Evolutionary conservation across 2,113 vertebrate species (phyloP).

Genomic region (Mirza zaza): DNA sequence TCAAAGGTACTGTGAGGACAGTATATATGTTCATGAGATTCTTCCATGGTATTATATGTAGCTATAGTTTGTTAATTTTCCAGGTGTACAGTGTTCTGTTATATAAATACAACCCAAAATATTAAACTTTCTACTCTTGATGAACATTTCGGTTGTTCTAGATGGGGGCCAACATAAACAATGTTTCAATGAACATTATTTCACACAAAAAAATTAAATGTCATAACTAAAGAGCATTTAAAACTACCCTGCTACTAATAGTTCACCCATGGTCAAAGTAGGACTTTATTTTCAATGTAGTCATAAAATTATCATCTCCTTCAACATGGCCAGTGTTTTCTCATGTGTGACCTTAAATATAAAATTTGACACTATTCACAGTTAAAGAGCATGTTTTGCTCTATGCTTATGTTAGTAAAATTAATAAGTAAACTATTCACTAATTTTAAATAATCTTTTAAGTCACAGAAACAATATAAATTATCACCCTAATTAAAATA

Average conservation of each 20-base stretch:
- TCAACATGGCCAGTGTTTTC: background rate
- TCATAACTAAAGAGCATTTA: background rate
- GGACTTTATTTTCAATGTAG: background rate
- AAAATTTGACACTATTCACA: constrained; percentile 17
- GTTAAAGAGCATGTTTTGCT: background rate
- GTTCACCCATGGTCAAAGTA: background rate
- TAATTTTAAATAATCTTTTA: constrained; percentile 32
- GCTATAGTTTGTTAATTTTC: background rate
- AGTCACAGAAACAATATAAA: background rate
- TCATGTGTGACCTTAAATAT: background rate
- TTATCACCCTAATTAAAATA: constrained; percentile 10
- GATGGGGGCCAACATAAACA: background rate
- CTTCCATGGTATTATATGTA: background rate
- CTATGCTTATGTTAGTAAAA: background rate
- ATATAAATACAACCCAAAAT: background rate
- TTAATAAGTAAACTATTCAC: background rate
- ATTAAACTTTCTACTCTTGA: background rate
- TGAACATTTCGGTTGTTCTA: background rate
- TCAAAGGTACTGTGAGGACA: background rate
- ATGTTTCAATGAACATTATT: background rate
- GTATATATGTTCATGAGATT: background rate
- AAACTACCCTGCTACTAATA: background rate
- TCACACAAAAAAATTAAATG: background rate
- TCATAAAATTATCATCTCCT: background rate
- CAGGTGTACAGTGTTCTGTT: background rate